Base-by-base conservation (phyloP, 2,888 invertebrate species). In the Perithous albicinctus region DNA sequence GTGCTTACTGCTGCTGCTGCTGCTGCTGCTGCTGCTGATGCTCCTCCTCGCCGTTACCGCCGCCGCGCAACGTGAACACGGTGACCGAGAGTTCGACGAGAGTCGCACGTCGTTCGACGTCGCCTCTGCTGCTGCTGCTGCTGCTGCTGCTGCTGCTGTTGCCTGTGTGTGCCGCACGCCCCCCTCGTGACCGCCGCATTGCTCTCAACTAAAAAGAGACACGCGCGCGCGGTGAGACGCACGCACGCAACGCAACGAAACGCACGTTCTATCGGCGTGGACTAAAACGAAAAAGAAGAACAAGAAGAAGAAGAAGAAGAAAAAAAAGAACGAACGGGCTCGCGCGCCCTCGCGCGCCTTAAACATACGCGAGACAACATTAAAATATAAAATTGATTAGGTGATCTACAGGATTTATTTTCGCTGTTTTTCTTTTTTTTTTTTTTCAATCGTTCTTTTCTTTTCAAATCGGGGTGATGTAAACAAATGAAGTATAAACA, bases 201-300 rank as follows among this genome's bases (percentile, higher is more conserved):
- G 59, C 59, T 64, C n/a, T n/a, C n/a, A n/a, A n/a, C n/a, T n/a
- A n/a, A n/a, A n/a, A n/a, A n/a, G n/a, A n/a, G 26, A 35, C 26
- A 43, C 59, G 61, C 59, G 72, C 72, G 72, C 73, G 61, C 73
- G 66, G 82, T 35, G 59, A 84, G 66, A 75, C 76, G 76, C 69
- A 74, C 83, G 80, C 81, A 83, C 80, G 79, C 79, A 80, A 79
- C 74, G 59, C 82, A 74, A 63, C 80, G 35, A 76, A 77, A 83
- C 80, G 80, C 83, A 83, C 78, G 80, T 79, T 80, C 70, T 67
- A 80, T 69, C 81, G 75, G 79, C 79, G 82, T 82, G 80, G 54
- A 85, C 75, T 76, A 75, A 79, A 59, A 32, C 59, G 59, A n/a
- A n/a, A n/a, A n/a, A n/a, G n/a, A n/a, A n/a, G n/a, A n/a, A n/a